Percentiles rank a stretch among this genome's conserved stretches.
Evolutionary conservation across 2,888 invertebrate genomes (phyloP).

Genomic region (Ophioninae sp.): DNA sequence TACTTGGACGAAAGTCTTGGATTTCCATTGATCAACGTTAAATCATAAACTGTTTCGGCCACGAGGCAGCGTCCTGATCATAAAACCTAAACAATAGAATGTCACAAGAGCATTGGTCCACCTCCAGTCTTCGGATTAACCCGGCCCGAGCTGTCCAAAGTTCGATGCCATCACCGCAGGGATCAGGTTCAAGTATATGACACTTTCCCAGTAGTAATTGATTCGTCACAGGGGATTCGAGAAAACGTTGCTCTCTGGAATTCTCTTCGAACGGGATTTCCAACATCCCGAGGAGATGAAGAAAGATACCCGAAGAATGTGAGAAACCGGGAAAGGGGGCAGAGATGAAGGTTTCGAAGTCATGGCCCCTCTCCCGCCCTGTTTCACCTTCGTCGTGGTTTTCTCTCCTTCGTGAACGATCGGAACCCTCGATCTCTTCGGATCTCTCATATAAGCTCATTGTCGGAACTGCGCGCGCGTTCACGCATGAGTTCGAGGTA

Average conservation of each 20-base stretch:
- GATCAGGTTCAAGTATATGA: conserved; percentile 57
- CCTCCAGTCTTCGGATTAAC: background rate
- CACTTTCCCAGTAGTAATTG: conserved; percentile 72
- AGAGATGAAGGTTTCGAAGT: background rate
- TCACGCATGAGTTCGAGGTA: conserved; percentile 76
- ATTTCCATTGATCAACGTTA: too few species aligned
- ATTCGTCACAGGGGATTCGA: conserved; percentile 74
- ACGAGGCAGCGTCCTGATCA: too few species aligned
- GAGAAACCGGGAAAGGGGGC: background rate
- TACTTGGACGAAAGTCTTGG: too few species aligned
- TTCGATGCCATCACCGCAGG: background rate
- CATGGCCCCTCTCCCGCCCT: background rate
- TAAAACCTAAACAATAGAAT: too few species aligned
- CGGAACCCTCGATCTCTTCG: conserved; percentile 50
- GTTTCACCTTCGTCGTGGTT: conserved; percentile 25
- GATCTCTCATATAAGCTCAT: conserved; percentile 70
- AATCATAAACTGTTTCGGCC: too few species aligned
- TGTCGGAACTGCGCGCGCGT: conserved; percentile 74
- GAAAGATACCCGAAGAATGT: conserved; percentile 4
- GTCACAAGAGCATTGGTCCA: background rate
- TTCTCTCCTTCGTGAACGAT: conserved; percentile 24
- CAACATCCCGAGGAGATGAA: conserved; percentile 16
- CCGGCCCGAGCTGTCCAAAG: background rate
- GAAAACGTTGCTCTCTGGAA: conserved; percentile 31
- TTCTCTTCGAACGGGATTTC: background rate